These are phyloP conservation scores for Phaonia tiefii DNA, from an alignment of 2,888 invertebrate species.

Conservation along the genomic window DNA sequence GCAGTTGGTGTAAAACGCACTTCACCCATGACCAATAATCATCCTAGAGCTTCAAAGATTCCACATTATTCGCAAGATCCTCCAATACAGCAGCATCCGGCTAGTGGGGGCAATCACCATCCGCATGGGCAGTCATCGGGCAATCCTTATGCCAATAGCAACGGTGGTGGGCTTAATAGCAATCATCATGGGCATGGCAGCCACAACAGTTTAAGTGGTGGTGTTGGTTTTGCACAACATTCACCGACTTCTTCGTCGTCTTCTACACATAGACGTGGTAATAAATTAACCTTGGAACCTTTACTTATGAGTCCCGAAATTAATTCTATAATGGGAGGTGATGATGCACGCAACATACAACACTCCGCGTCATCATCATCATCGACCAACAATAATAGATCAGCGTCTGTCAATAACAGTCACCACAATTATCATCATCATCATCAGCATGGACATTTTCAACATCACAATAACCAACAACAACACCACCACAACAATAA, in stretches of 20 bases:
- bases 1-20: conserved; percentile 81
- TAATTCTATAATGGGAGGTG: conserved; percentile 84
- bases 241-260: conserved; percentile 44
- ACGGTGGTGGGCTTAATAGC: conserved; percentile 67
- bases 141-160: conserved; percentile 73
- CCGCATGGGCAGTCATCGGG: conserved; percentile 30
- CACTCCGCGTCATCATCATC: conserved; percentile 57
- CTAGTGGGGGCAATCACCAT: conserved; percentile 15
- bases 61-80: conserved; percentile 76
- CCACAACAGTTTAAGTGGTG: conserved; percentile 23
- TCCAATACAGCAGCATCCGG: conserved; percentile 53
- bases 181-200: conserved; percentile 64
- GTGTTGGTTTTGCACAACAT: conserved; percentile 45
- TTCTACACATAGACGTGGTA: conserved; percentile 57
- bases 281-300: conserved; percentile 77
- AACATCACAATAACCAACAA: conserved; percentile 41
- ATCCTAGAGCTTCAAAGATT: conserved; percentile 81
- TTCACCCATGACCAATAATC: conserved; percentile 81
- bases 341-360: conserved; percentile 78
- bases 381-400: conserved; percentile 47
- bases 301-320: conserved; percentile 85
- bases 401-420: conserved; percentile 37
- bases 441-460: conserved; percentile 49
- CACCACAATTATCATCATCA: conserved; percentile 37
- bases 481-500: conserved; percentile 45